Evolutionary conservation across 2,888 invertebrate genomes (phyloP).

Genomic region (Drosophila paranaensis): DNA sequence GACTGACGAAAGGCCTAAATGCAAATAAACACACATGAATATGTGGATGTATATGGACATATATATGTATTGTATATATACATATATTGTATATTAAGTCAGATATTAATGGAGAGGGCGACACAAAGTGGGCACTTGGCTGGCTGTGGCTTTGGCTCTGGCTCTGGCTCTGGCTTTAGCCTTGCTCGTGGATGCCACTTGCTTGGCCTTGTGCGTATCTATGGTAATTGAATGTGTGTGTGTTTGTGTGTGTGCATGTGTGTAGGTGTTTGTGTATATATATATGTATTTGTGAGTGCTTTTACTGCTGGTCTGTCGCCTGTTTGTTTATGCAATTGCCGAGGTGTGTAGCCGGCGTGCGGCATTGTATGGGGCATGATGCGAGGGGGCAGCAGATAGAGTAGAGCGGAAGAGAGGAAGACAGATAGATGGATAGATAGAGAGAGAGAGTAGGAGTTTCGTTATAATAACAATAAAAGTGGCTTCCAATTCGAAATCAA

Average conservation of each 20-base stretch:
- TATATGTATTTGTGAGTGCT: conserved; percentile 36
- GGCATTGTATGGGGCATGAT: conserved; percentile 26
- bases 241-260: conserved; percentile 10
- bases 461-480: conserved; percentile 76
- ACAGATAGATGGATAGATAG: neutral
- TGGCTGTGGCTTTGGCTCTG: conserved; percentile 15
- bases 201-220: conserved; percentile 31
- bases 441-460: conserved; percentile 31
- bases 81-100: neutral
- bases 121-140: conserved; percentile 34
- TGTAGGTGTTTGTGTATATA: neutral
- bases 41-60: neutral
- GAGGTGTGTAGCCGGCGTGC: conserved; percentile 50
- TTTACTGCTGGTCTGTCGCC: conserved; percentile 25
- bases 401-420: neutral
- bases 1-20: conserved; percentile 5
- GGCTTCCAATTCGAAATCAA: conserved; percentile 80
- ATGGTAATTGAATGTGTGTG: conserved; percentile 38
- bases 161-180: conserved; percentile 10
- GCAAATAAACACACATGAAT: neutral
- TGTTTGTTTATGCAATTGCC: conserved; percentile 62
- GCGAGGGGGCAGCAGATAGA: neutral
- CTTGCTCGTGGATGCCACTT: conserved; percentile 16
- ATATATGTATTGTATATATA: neutral
- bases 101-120: conserved; percentile 11